phyloP scores from a whole-genome alignment of 1,140 invertebrate species.

The Bombus soroeensis region DNA sequence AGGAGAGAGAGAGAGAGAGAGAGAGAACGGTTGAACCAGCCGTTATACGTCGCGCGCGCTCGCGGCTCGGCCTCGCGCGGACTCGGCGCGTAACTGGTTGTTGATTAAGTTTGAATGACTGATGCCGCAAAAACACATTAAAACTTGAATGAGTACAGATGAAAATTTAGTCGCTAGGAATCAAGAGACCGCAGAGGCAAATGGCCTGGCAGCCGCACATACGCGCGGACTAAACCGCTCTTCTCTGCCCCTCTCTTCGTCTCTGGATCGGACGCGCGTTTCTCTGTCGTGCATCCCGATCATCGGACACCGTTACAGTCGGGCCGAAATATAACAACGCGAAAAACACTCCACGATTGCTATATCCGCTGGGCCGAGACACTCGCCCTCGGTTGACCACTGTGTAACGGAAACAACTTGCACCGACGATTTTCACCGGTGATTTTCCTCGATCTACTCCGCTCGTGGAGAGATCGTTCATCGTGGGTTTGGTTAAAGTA shows the following conservation, averaged over 20 bases:
- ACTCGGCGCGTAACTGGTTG: slow-evolving; percentile 72
- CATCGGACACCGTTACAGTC: slow-evolving; percentile 65
- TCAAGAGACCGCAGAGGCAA: slow-evolving; percentile 82
- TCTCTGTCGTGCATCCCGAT: slow-evolving; percentile 47
- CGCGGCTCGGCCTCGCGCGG: slow-evolving; percentile 38
- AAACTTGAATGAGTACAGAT: slow-evolving; percentile 83
- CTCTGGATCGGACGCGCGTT: not conserved
- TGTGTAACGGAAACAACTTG: slow-evolving; percentile 72
- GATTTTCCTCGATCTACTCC: slow-evolving; percentile 49
- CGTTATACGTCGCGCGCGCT: slow-evolving; percentile 16
- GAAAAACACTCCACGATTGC: slow-evolving; percentile 77
- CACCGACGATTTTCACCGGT: slow-evolving; percentile 57
- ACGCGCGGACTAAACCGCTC: slow-evolving; percentile 61
- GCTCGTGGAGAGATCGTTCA: slow-evolving; percentile 15
- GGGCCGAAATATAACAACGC: slow-evolving; percentile 73
- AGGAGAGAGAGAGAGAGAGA: not conserved
- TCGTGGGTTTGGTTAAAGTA: not conserved
- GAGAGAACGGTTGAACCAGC: not conserved
- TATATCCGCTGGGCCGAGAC: slow-evolving; percentile 63
- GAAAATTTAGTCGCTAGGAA: slow-evolving; percentile 82
- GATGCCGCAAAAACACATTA: slow-evolving; percentile 83
- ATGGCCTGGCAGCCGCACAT: slow-evolving; percentile 78
- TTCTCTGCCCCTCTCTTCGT: slow-evolving; percentile 45
- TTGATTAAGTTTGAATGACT: slow-evolving; percentile 83
- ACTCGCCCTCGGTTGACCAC: slow-evolving; percentile 62